A percentile compares a stretch with the other conserved stretches of the same genome.
phyloP scores from a whole-genome alignment of 2,888 invertebrate species.

The Fragum whitleyi region DNA sequence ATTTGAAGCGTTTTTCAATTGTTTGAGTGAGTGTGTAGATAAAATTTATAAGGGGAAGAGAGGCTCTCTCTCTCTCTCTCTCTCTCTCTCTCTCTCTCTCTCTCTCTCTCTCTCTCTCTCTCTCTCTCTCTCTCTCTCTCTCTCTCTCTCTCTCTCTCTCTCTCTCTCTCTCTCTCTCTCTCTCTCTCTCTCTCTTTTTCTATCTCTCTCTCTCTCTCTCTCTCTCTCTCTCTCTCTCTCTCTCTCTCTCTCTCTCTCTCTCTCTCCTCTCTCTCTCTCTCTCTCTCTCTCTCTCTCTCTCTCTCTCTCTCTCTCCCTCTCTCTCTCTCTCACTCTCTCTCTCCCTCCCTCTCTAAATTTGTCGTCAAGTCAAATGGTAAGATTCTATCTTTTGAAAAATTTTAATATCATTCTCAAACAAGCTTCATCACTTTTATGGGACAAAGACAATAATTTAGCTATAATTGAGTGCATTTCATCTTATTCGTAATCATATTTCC shows the following conservation, averaged over 20 bases:
- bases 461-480: background rate
- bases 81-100: slow-evolving; percentile 31
- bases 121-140: slow-evolving; percentile 15
- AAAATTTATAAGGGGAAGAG: too few relatives aligned
- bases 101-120: slow-evolving; percentile 28
- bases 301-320: slow-evolving; percentile 16
- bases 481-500: background rate
- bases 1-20: too few relatives aligned
- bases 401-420: background rate
- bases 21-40: background rate
- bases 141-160: slow-evolving; percentile 14
- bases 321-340: slow-evolving; percentile 23
- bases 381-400: background rate
- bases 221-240: too few relatives aligned
- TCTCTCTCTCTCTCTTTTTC: too few relatives aligned
- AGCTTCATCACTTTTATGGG: too few relatives aligned
- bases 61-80: too few relatives aligned
- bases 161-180: background rate
- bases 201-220: too few relatives aligned
- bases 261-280: slow-evolving; percentile 30
- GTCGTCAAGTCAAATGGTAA: background rate
- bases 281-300: slow-evolving; percentile 31
- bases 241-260: too few relatives aligned
- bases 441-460: too few relatives aligned
- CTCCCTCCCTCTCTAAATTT: too few relatives aligned